Conservation (phyloP, 2,797 vertebrate species). For the Propithecus deckenii region DNA sequence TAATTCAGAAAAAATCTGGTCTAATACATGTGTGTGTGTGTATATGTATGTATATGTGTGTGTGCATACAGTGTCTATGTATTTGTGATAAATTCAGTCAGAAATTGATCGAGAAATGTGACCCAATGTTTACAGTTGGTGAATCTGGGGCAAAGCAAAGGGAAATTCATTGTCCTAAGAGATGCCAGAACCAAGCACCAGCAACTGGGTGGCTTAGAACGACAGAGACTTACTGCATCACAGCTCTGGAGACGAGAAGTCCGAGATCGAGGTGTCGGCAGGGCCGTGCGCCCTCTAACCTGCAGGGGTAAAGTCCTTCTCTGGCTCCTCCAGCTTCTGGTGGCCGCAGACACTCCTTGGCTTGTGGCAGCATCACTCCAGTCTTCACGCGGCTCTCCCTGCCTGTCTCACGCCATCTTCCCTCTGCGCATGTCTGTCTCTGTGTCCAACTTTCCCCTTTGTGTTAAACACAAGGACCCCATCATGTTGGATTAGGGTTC, state of each 20-base stretch:
- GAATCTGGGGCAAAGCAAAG: neutral
- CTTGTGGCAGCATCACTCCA: neutral
- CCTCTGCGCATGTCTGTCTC: neutral
- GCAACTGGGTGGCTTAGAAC: no score
- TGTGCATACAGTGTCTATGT: neutral
- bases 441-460: neutral
- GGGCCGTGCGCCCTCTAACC: rapidly evolving
- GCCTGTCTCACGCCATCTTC: neutral
- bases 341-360: neutral
- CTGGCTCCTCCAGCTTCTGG: neutral
- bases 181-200: neutral
- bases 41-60: no score
- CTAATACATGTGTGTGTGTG: neutral
- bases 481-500: neutral
- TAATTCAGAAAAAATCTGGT: neutral
- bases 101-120: neutral
- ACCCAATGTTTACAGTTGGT: neutral
- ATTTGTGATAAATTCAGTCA: neutral
- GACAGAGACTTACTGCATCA: neutral
- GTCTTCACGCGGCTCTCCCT: neutral
- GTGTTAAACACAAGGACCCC: neutral
- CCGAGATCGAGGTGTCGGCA: neutral
- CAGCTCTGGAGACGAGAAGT: neutral
- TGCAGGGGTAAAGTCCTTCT: neutral
- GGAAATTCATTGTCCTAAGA: neutral